Percentiles rank a stretch among this genome's conserved stretches.
phyloP scores from a whole-genome alignment of 2,113 vertebrate species.

The Tachysurus vachellii region DNA sequence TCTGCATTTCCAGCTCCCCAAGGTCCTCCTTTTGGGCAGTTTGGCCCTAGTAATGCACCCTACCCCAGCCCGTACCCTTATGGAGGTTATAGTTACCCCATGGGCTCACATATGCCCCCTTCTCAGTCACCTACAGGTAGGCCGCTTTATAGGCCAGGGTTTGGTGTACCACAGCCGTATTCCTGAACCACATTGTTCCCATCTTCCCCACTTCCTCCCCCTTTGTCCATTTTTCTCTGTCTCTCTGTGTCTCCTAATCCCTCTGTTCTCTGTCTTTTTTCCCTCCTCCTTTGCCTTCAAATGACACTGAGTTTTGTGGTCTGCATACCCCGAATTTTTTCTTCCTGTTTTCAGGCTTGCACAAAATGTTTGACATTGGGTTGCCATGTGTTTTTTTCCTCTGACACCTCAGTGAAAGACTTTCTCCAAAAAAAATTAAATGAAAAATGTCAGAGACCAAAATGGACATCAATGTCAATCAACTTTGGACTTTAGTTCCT shows the following conservation, averaged over 20 bases:
- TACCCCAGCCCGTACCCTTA: conserved; percentile 71
- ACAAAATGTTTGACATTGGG: conserved; percentile 33
- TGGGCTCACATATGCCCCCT: conserved; percentile 60
- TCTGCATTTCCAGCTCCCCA: conserved; percentile 67
- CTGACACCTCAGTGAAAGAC: conserved; percentile 25
- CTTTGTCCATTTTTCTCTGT: conserved; percentile 3
- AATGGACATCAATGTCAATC: conserved; percentile 5
- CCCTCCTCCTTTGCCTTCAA: conserved; percentile 20
- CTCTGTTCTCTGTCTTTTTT: conserved; percentile 24
- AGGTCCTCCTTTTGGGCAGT: conserved; percentile 72
- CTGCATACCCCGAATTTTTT: conserved; percentile 38
- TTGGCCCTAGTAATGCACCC: conserved; percentile 59
- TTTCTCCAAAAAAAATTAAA: background rate
- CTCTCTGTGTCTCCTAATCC: conserved; percentile 18
- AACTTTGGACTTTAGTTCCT: conserved; percentile 17
- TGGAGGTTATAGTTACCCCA: conserved; percentile 70
- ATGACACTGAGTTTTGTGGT: conserved; percentile 45
- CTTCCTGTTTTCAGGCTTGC: conserved; percentile 45
- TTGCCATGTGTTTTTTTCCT: background rate
- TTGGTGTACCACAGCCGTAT: conserved; percentile 74
- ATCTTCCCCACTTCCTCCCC: background rate
- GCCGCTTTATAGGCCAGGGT: conserved; percentile 72
- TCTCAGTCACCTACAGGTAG: conserved; percentile 70
- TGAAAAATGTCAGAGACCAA: conserved; percentile 25
- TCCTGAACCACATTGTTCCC: conserved; percentile 66